Evolutionary conservation across 2,888 invertebrate genomes (phyloP).

Genomic region (Acrocyrtus sp.): DNA sequence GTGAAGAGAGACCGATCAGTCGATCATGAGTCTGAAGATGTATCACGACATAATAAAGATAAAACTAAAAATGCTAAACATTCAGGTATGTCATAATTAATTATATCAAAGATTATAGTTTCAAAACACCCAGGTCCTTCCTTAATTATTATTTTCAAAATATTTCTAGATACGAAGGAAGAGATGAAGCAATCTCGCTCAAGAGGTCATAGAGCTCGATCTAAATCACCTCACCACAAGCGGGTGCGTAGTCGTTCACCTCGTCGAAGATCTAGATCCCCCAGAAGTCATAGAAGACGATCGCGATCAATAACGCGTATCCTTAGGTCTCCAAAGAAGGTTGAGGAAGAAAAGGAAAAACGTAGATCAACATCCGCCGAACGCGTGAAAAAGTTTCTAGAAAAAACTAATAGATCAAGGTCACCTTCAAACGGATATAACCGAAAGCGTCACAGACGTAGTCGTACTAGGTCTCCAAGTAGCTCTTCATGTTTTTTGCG

Average conservation of each 20-base stretch:
- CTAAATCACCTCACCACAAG: slow-evolving; percentile 20
- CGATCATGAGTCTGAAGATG: too few species aligned
- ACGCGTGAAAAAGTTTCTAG: slow-evolving; percentile 53
- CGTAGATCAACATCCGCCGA: slow-evolving; percentile 36
- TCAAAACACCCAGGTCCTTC: too few species aligned
- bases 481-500: slow-evolving; percentile 7
- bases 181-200: slow-evolving; percentile 22
- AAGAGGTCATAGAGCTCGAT: slow-evolving; percentile 28
- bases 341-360: background rate
- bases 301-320: slow-evolving; percentile 39
- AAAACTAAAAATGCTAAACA: slow-evolving; percentile 37
- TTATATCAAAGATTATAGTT: too few species aligned
- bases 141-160: too few species aligned
- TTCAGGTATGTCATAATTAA: too few species aligned
- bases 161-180: too few species aligned
- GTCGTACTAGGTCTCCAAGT: slow-evolving; percentile 34
- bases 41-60: background rate
- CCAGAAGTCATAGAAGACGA: slow-evolving; percentile 21
- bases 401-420: slow-evolving; percentile 43
- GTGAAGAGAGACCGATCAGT: slow-evolving; percentile 5
- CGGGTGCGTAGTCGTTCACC: slow-evolving; percentile 29
- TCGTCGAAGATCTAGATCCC: slow-evolving; percentile 19
- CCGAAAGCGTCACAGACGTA: slow-evolving; percentile 27
- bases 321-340: slow-evolving; percentile 25
- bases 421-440: slow-evolving; percentile 38